A percentile compares a stretch with the other conserved stretches of the same genome.
phyloP scores from a whole-genome alignment of 2,113 vertebrate genomes.

The Phrynosoma blainvillii region DNA sequence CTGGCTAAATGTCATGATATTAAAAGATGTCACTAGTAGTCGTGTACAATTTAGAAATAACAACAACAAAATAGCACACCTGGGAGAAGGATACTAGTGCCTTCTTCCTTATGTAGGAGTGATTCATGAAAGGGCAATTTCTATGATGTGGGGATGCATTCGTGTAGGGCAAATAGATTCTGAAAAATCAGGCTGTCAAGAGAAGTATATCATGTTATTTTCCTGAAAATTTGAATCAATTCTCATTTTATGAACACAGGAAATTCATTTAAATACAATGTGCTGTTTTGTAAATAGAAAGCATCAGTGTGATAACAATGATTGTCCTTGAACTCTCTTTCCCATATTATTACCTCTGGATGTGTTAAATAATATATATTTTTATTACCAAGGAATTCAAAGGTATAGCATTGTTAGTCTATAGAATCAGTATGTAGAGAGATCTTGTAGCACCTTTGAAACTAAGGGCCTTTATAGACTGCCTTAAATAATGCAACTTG shows the following conservation, averaged over 20 bases:
- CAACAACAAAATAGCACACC: neutral
- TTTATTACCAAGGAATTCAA: too few relatives aligned
- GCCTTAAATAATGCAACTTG: too few relatives aligned
- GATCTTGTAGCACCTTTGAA: too few relatives aligned
- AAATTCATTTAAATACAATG: conserved; percentile 27
- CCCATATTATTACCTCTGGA: too few relatives aligned
- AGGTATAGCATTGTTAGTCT: too few relatives aligned
- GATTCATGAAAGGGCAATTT: neutral
- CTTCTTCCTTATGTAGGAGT: neutral
- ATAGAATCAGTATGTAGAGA: too few relatives aligned
- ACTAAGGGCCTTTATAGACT: too few relatives aligned
- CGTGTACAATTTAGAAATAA: neutral
- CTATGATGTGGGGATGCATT: neutral
- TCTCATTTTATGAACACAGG: conserved; percentile 7
- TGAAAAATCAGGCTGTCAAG: neutral
- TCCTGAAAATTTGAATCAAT: neutral
- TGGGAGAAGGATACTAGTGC: neutral
- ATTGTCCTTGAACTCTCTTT: too few relatives aligned
- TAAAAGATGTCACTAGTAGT: too few relatives aligned
- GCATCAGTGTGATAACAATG: too few relatives aligned
- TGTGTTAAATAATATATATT: neutral
- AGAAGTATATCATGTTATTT: neutral
- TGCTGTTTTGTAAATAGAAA: too few relatives aligned
- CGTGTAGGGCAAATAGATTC: neutral
- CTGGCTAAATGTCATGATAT: conserved; percentile 25